Evolutionary conservation across 1,140 invertebrate species (phyloP), one percentile per base, ranked within the genome.

Genomic region (Potamilus streckersoni): DNA sequence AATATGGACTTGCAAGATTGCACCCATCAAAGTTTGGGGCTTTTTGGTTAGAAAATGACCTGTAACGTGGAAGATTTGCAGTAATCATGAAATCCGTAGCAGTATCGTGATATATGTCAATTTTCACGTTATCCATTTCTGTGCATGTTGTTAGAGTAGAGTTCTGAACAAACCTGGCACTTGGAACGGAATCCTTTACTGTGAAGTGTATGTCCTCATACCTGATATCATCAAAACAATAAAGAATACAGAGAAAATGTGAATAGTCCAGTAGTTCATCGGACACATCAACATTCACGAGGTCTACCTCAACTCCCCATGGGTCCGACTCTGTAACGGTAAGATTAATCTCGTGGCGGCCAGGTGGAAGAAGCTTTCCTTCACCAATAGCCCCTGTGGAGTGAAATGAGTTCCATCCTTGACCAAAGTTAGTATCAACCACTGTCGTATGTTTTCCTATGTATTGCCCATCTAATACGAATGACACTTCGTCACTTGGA

Each of bases 101-200:
- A 1, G 68, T 65, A 20, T 76, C 74, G 55, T 76, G 74, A 70
- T 71, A 71, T 4, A 76, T 60, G 14, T 76, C 69, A 16, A 76
- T 57, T 64, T 76, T 76, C 57, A 76, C 62, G 49, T 76, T 76
- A 60, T 76, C 74, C 17, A 67, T 57, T 55, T 76, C 74, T 16
- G 68, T 59, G 23, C 74, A 76, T n/a, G 66, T 69, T 0, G 74
- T 76, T 5, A 55, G 20, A 27, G 58, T 71, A 11, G 74, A 76
- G n/a, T 66, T 76, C 27, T 76, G 74, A 5, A 76, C 69, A 71
- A 76, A 76, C 27, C 61, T 69, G 14, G 69, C 74, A 57, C 74
- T 76, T 19, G 74, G 74, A 58, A 76, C 55, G 8, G 61, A 57
- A 49, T 76, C 74, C 14, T 63, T 20, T 60, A 63, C 60, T 15